Conservation (phyloP, 30 jellyfish, hydroid and myxozoan species). For the Hydra vulgaris region DNA sequence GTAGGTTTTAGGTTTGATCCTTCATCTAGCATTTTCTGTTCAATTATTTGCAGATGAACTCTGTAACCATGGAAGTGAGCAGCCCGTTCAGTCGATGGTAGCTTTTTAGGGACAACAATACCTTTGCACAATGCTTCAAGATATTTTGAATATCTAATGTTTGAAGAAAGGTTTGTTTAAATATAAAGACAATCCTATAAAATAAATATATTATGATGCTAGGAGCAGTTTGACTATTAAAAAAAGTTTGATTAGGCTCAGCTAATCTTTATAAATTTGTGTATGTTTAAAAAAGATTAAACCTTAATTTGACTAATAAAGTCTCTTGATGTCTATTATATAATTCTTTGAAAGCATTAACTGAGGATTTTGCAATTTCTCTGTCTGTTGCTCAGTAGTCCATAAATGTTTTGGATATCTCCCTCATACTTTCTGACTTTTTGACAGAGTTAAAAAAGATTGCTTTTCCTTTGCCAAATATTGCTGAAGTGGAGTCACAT, state of each 20-base stretch:
- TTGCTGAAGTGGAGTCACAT: neutral
- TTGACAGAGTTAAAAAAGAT: neutral
- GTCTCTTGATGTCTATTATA: neutral
- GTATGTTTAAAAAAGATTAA: neutral
- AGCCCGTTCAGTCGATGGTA: too few relatives aligned
- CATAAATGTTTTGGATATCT: neutral
- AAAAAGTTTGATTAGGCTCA: neutral
- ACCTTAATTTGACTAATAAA: neutral
- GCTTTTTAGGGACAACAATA: too few relatives aligned
- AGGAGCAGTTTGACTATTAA: neutral
- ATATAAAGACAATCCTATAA: neutral
- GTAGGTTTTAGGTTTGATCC: neutral
- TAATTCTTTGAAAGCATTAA: neutral
- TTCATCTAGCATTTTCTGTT: neutral
- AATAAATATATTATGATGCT: neutral
- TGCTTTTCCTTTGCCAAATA: neutral
- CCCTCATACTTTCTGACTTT: neutral
- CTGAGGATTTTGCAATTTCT: neutral
- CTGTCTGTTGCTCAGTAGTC: neutral
- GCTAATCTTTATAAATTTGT: neutral
- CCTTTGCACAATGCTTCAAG: neutral
- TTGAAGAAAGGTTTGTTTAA: neutral
- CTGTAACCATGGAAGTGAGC: too few relatives aligned
- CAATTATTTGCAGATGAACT: too few relatives aligned
- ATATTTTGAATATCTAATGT: too few relatives aligned